Conservation (phyloP, 2,797 vertebrate genomes). For the Rhinogobio ventralis region DNA sequence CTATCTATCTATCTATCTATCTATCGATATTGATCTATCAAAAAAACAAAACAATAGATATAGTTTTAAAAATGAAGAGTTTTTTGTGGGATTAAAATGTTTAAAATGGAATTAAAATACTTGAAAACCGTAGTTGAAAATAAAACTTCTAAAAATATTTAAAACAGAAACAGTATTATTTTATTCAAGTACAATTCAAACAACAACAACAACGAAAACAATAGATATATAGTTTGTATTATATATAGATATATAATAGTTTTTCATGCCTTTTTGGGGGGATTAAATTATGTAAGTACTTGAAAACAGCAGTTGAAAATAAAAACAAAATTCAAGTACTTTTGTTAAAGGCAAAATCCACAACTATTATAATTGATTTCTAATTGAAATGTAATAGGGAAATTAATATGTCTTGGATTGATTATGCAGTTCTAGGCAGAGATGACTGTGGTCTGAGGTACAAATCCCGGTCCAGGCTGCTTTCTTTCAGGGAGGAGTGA, state of each 20-base stretch:
- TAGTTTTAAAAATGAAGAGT: neutral
- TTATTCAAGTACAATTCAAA: no score
- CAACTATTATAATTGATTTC: neutral
- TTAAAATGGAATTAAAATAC: no score
- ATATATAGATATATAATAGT: no score
- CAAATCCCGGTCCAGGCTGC: neutral
- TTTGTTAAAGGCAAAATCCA: neutral
- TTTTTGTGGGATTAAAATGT: no score
- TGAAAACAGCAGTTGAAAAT: neutral
- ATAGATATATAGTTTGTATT: no score
- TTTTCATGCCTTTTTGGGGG: neutral
- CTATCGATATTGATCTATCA: no score
- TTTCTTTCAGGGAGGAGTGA: slow-evolving; percentile 59
- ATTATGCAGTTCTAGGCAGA: slow-evolving; percentile 18
- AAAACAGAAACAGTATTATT: no score
- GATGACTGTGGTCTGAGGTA: slow-evolving; percentile 6
- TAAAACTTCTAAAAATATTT: no score
- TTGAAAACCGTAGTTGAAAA: neutral
- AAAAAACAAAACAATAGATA: no score
- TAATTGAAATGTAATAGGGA: neutral
- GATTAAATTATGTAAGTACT: neutral
- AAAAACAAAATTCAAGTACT: neutral
- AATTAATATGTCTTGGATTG: neutral
- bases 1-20: neutral
- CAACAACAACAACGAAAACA: no score